Conservation (phyloP, 1,140 invertebrate genomes). For the Zaprionus lachaisei region DNA sequence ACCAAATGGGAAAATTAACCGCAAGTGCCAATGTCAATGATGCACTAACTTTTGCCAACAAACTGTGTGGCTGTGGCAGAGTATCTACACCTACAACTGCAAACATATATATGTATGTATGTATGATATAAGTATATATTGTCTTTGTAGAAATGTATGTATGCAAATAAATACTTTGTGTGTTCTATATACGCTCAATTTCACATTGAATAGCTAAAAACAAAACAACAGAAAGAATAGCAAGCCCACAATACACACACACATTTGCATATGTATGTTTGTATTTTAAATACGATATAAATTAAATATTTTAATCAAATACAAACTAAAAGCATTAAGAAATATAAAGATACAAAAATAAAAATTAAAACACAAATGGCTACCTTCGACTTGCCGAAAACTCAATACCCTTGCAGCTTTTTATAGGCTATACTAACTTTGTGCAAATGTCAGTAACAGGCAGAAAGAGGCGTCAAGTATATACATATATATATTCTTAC, state of each 20-base stretch:
- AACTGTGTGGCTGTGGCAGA: constrained; percentile 30
- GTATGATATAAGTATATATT: not conserved
- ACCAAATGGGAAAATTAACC: constrained; percentile 63
- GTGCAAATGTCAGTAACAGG: no score
- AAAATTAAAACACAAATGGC: constrained; percentile 11
- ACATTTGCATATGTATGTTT: constrained; percentile 9
- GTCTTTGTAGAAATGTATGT: constrained; percentile 7
- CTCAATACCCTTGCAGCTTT: not conserved
- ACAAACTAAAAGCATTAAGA: constrained; percentile 10
- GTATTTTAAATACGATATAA: constrained; percentile 23
- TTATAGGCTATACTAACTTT: not conserved
- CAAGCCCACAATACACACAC: constrained; percentile 24
- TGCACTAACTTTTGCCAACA: constrained; percentile 69
- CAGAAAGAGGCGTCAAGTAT: no score
- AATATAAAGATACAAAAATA: not conserved
- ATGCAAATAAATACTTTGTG: not conserved
- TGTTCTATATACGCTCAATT: constrained; percentile 53
- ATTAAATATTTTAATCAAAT: constrained; percentile 1
- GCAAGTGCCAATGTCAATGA: constrained; percentile 76
- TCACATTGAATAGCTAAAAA: constrained; percentile 52
- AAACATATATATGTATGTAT: not conserved
- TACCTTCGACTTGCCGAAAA: not conserved
- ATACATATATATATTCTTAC: no score
- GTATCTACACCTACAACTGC: constrained; percentile 3
- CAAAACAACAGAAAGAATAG: constrained; percentile 60